Percentiles rank a stretch among this genome's conserved stretches.
Conservation (phyloP, 2,888 invertebrate species). For the Leistus spinibarbis region DNA sequence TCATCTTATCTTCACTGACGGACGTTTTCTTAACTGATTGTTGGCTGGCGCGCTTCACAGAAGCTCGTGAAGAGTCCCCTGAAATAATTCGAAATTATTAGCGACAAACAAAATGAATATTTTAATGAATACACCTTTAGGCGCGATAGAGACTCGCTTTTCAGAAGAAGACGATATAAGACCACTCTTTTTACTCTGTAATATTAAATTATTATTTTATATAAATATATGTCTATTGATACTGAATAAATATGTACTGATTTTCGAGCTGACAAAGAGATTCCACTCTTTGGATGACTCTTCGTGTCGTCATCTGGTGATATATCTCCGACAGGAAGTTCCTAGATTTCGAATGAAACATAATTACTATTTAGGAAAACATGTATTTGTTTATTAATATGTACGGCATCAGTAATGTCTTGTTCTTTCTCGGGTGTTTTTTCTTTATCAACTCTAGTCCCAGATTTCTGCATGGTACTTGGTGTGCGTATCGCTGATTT, state of each 20-base stretch:
- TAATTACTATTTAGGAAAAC: neutral
- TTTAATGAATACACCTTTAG: neutral
- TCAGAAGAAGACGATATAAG: neutral
- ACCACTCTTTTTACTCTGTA: neutral
- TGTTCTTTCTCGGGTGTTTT: neutral
- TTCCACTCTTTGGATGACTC: neutral
- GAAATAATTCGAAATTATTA: neutral
- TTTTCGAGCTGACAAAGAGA: neutral
- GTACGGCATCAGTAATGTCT: neutral
- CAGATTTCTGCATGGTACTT: conserved; percentile 14
- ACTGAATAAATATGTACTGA: neutral
- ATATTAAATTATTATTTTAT: neutral
- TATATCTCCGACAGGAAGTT: neutral
- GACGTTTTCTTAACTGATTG: conserved; percentile 22
- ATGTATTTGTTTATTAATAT: neutral
- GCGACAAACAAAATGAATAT: neutral
- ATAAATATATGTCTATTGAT: neutral
- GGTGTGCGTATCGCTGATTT: neutral
- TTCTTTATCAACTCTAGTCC: conserved; percentile 6
- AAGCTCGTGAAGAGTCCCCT: neutral
- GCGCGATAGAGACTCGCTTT: neutral
- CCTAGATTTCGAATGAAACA: neutral
- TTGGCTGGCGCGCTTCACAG: neutral
- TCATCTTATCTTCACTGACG: conserved; percentile 1
- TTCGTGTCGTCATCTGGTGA: neutral